Base-by-base conservation (phyloP, 2,113 vertebrate genomes). In the Nannobrachium achirus region DNA sequence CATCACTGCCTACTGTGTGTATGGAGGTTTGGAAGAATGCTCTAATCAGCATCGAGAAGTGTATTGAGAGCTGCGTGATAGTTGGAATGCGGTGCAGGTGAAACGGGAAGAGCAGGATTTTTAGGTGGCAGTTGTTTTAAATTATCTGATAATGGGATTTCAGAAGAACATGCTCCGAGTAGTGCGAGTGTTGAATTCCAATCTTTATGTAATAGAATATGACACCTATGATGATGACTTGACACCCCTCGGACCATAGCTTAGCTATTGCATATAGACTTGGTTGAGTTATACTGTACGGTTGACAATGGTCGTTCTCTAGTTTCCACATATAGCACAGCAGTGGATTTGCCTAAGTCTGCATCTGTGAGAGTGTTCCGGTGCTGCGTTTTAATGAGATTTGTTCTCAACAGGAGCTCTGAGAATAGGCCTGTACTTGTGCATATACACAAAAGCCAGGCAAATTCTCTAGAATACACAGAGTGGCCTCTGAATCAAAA, bases 331-430 rank as follows among this genome's bases (percentile, higher is more conserved):
- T 84, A 53, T 71, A 79, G 72, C 76, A 68, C 69, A 20, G 56
- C 56, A 25, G 78, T 84, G 86, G 44, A 79, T 79, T 81, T 88
- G 50, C 68, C 78, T 64, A 78, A 71, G 71, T 58, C 67, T 13
- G 66, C 33, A 11, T 65, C 59, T 58, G 42, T 39, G 56, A 56
- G 50, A 57, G 64, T 19, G 16, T 51, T 52, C n/a, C n/a, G 2
- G 10, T 62, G 58, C 39, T 63, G 49, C 63, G 25, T 44, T 14
- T n/a, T 71, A 66, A 78, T 75, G 58, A 63, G 40, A 20, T 66
- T 50, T 66, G 63, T 64, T 80, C 25, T 64, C 0, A 4, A 51
- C 15, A n/a, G 14, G 11, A 16, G 46, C 57, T 42, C 55, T 46
- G 45, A 70, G 65, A 75, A 73, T 14, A 61, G 55, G 57, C 67